Conservation (phyloP, 2,888 invertebrate genomes). For the Suillia variegata region DNA sequence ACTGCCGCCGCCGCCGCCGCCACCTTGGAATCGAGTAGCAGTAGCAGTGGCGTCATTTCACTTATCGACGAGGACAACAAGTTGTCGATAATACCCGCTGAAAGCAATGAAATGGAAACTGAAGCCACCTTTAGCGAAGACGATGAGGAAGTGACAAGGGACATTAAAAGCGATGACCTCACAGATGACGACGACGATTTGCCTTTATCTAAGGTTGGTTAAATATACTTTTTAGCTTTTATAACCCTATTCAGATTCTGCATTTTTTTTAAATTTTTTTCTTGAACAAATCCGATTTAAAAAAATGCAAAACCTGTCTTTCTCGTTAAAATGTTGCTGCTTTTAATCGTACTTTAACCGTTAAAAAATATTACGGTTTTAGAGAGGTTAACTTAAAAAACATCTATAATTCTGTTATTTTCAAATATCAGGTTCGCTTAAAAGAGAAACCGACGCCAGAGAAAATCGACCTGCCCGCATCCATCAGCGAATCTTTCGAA, state of each 20-base stretch:
- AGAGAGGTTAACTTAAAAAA: too few relatives aligned
- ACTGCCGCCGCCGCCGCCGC: not conserved
- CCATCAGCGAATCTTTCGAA: conserved; percentile 59
- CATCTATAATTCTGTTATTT: too few relatives aligned
- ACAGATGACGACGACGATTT: conserved; percentile 70
- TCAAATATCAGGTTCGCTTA: conserved; percentile 51
- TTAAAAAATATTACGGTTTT: too few relatives aligned
- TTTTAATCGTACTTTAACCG: too few relatives aligned
- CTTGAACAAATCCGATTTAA: too few relatives aligned
- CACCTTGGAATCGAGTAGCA: too few relatives aligned
- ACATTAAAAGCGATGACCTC: conserved; percentile 56
- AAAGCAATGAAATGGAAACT: conserved; percentile 54
- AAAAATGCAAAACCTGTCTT: too few relatives aligned
- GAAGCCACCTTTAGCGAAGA: conserved; percentile 56
- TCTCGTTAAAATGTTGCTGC: too few relatives aligned
- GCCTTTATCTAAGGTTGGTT: conserved; percentile 74
- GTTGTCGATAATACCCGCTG: conserved; percentile 32
- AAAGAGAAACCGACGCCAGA: conserved; percentile 60
- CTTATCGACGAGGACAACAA: conserved; percentile 46
- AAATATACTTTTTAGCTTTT: too few relatives aligned
- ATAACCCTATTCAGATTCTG: not conserved
- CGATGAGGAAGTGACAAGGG: conserved; percentile 67
- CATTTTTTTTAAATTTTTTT: not conserved
- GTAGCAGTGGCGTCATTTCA: conserved; percentile 20
- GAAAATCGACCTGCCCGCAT: conserved; percentile 58